Percentiles rank a stretch among this genome's conserved stretches.
phyloP scores from a whole-genome alignment of 2,888 invertebrate genomes.

The Pyralis farinalis region DNA sequence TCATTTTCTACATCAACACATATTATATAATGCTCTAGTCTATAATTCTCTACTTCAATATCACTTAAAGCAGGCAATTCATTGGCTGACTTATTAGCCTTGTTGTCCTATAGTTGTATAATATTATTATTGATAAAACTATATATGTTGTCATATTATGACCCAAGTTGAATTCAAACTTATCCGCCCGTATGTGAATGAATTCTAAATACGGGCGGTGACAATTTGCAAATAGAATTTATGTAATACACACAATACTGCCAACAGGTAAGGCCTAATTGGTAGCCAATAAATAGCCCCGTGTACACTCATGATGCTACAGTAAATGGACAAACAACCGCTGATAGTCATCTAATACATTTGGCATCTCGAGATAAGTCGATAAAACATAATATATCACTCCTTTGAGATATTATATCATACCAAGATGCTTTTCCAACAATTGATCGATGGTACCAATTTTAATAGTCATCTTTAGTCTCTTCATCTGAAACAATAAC shows the following conservation, averaged over 20 bases:
- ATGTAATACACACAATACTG: too few relatives aligned
- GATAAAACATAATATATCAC: conserved; percentile 13
- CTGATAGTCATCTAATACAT: conserved; percentile 51
- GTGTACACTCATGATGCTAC: conserved; percentile 52
- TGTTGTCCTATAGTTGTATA: conserved; percentile 14
- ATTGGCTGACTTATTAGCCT: not conserved
- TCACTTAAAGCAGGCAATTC: conserved; percentile 19
- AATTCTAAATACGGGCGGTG: too few relatives aligned
- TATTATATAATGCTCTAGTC: conserved; percentile 24
- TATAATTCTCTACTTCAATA: conserved; percentile 35
- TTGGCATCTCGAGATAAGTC: conserved; percentile 66
- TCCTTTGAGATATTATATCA: not conserved
- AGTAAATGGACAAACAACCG: conserved; percentile 77
- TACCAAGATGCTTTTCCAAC: conserved; percentile 1
- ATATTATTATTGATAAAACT: conserved; percentile 9
- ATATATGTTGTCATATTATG: too few relatives aligned
- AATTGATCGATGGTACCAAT: conserved; percentile 18
- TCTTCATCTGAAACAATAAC: conserved; percentile 62
- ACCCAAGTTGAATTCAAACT: too few relatives aligned
- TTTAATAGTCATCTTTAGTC: conserved; percentile 40
- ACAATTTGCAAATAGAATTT: too few relatives aligned
- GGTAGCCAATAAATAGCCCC: not conserved
- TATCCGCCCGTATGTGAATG: too few relatives aligned
- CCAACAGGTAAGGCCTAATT: too few relatives aligned
- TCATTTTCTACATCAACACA: conserved; percentile 57